A percentile compares a stretch with the other conserved stretches of the same genome.
Evolutionary conservation across 2,797 vertebrate species (phyloP).

Genomic region (Pseudochromis fuscus): DNA sequence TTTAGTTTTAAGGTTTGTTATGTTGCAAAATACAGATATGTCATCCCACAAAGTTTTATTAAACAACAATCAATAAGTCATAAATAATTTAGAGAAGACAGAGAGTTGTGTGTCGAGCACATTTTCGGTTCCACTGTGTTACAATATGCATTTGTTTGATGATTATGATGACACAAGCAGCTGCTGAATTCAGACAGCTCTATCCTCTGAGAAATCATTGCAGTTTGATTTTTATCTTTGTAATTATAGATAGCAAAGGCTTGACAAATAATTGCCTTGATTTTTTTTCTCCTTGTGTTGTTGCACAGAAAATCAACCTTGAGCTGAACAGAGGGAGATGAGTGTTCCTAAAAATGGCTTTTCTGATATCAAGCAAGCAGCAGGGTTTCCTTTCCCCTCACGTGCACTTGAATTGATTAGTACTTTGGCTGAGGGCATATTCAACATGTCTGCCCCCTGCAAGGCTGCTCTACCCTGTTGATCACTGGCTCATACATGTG

Average conservation of each 20-base stretch:
- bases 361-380: slow-evolving; percentile 81
- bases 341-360: slow-evolving; percentile 81
- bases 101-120: slow-evolving; percentile 27
- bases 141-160: slow-evolving; percentile 70
- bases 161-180: slow-evolving; percentile 78
- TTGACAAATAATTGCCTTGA: slow-evolving; percentile 82
- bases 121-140: slow-evolving; percentile 49
- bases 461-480: slow-evolving; percentile 78
- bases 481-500: slow-evolving; percentile 79
- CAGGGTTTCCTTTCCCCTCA: slow-evolving; percentile 78
- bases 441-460: slow-evolving; percentile 82
- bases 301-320: slow-evolving; percentile 81
- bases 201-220: slow-evolving; percentile 80
- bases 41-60: slow-evolving; percentile 7
- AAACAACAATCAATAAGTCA: slow-evolving; percentile 17
- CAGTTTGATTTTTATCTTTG: slow-evolving; percentile 82
- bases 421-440: slow-evolving; percentile 82
- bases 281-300: slow-evolving; percentile 63
- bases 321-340: slow-evolving; percentile 77
- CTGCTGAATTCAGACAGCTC: slow-evolving; percentile 64
- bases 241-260: slow-evolving; percentile 81
- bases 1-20: slow-evolving; percentile 1
- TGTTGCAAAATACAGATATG: slow-evolving; percentile 11
- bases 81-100: slow-evolving; percentile 29
- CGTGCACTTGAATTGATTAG: slow-evolving; percentile 85